A percentile compares a stretch with the other conserved stretches of the same genome.
phyloP scores from a whole-genome alignment of 2,888 invertebrate species.

The Melieria omissa region DNA sequence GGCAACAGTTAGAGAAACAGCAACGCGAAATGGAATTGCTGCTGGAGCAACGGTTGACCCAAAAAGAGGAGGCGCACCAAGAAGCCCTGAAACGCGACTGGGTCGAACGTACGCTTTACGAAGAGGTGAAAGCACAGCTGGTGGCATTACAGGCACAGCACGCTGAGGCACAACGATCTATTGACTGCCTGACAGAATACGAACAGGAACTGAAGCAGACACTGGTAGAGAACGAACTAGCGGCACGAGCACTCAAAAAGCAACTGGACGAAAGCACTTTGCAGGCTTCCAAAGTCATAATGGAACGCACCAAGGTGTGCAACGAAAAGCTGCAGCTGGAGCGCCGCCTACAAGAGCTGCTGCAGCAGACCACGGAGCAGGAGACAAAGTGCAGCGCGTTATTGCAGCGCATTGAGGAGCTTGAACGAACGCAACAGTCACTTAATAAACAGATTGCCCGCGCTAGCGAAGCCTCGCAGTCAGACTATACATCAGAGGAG shows the following conservation, averaged over 20 bases:
- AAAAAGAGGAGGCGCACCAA: constrained; percentile 62
- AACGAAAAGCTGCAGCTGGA: constrained; percentile 78
- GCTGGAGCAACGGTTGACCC: constrained; percentile 49
- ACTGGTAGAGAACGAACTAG: constrained; percentile 66
- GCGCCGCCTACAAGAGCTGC: constrained; percentile 59
- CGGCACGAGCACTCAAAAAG: constrained; percentile 72
- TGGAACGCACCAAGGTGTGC: constrained; percentile 78
- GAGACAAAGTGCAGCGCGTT: constrained; percentile 59
- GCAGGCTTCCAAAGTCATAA: constrained; percentile 78
- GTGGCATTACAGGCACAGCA: constrained; percentile 68
- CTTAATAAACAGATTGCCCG: constrained; percentile 49
- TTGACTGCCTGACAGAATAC: constrained; percentile 65
- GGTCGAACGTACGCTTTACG: constrained; percentile 71
- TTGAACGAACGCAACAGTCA: constrained; percentile 55
- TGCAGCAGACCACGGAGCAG: constrained; percentile 47
- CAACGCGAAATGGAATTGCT: constrained; percentile 49
- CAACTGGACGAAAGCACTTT: constrained; percentile 79
- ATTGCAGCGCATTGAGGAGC: constrained; percentile 45
- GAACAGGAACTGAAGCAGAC: constrained; percentile 66
- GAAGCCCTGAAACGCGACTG: constrained; percentile 70
- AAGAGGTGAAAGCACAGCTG: constrained; percentile 68
- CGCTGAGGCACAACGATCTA: constrained; percentile 63
- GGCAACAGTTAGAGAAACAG: constrained; percentile 48
- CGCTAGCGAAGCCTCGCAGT: constrained; percentile 61
- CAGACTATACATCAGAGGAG: constrained; percentile 68